Conservation (phyloP, 2,888 invertebrate genomes). For the Mythimna loreyi region DNA sequence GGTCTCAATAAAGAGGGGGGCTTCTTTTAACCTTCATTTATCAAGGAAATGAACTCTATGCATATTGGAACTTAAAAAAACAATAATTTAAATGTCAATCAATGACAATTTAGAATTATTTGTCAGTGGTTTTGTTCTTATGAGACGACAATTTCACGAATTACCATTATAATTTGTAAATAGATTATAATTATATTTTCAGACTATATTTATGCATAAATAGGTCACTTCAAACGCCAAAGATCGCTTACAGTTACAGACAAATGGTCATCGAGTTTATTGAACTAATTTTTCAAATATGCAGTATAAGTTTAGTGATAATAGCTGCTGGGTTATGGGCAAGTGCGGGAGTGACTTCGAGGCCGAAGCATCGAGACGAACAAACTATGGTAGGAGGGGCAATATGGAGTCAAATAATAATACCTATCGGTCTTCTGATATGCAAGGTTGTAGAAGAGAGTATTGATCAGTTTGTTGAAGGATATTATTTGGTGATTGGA, state of each 20-base stretch:
- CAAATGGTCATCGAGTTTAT: conserved; percentile 43
- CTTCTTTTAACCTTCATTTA: not conserved
- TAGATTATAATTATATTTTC: not conserved
- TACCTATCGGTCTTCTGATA: conserved; percentile 79
- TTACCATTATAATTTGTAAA: not conserved
- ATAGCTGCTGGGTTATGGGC: conserved; percentile 78
- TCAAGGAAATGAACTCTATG: not conserved
- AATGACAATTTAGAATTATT: conserved; percentile 11
- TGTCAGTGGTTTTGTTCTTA: conserved; percentile 5
- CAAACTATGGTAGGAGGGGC: conserved; percentile 82
- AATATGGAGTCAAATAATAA: conserved; percentile 82
- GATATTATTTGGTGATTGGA: conserved; percentile 76
- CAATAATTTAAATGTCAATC: not conserved
- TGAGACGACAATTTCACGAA: conserved; percentile 3
- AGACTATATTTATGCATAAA: conserved; percentile 24
- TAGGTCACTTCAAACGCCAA: not conserved
- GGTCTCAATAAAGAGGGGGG: no score
- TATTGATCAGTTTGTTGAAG: conserved; percentile 69
- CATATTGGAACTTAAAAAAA: not conserved
- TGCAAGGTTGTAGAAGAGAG: conserved; percentile 71
- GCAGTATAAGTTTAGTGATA: conserved; percentile 72
- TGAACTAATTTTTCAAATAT: conserved; percentile 70
- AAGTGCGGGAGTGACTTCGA: conserved; percentile 69
- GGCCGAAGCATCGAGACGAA: conserved; percentile 78
- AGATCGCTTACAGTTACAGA: not conserved